Conservation (phyloP, 2,888 invertebrate species). For the Dioctria rufipes region DNA sequence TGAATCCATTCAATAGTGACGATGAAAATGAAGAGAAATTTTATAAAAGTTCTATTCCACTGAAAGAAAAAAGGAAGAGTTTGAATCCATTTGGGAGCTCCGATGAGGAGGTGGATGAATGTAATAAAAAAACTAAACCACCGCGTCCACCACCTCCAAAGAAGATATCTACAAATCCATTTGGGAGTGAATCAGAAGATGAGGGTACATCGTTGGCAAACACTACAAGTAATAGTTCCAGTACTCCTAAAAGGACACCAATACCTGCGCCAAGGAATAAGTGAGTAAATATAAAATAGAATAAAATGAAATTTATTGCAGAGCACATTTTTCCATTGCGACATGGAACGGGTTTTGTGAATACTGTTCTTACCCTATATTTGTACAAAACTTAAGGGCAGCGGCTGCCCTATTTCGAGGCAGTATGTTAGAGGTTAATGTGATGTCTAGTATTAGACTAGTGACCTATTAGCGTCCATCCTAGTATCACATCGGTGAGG, state of each 20-base stretch:
- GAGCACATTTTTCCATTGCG: no score
- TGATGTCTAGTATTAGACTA: no score
- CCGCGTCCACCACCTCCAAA: slow-evolving; percentile 71
- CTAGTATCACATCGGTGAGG: no score
- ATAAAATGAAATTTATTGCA: background rate
- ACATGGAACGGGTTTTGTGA: no score
- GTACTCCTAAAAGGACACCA: slow-evolving; percentile 65
- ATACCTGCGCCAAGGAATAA: slow-evolving; percentile 68
- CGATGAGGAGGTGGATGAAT: slow-evolving; percentile 75
- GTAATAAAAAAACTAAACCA: slow-evolving; percentile 64
- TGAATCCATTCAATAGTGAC: slow-evolving; percentile 89
- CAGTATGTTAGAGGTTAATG: no score
- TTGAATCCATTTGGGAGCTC: slow-evolving; percentile 81
- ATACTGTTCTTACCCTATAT: no score
- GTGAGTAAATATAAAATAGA: slow-evolving; percentile 63
- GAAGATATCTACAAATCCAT: slow-evolving; percentile 77
- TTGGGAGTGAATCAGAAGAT: slow-evolving; percentile 82
- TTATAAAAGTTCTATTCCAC: background rate
- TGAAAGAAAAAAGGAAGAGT: slow-evolving; percentile 61
- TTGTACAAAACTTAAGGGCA: no score
- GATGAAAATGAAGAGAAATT: slow-evolving; percentile 73
- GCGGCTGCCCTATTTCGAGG: no score
- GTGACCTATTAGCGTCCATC: no score
- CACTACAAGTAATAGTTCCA: slow-evolving; percentile 67
- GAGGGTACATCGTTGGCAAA: slow-evolving; percentile 69